These are phyloP conservation scores for Agelas oroides DNA, from an alignment of 37 sponge, comb jelly and placozoan species.

Conservation along the genomic window DNA sequence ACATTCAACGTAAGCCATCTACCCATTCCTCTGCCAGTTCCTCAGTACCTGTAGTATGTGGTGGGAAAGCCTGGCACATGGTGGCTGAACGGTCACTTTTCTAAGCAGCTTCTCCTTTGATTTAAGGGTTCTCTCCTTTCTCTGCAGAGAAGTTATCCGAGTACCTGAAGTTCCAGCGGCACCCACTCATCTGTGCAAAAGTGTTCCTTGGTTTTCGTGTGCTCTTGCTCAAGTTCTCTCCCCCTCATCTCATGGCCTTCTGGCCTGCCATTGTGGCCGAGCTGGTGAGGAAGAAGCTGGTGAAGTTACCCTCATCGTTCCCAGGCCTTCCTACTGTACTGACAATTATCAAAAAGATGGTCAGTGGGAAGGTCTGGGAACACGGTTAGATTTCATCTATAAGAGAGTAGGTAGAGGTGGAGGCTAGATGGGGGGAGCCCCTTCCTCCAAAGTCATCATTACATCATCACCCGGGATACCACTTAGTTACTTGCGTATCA, in stretches of 20 bases:
- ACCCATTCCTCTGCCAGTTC: background rate
- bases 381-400: too few species aligned
- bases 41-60: background rate
- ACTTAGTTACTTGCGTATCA: too few species aligned
- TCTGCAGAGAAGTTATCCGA: slow-evolving; percentile 57
- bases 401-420: too few species aligned
- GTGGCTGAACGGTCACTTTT: background rate
- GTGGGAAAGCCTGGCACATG: background rate
- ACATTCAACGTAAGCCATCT: slow-evolving; percentile 66
- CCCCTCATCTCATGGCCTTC: slow-evolving; percentile 70
- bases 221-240: slow-evolving; percentile 72
- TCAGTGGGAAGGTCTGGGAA: too few species aligned
- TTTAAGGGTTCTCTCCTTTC: background rate
- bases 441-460: too few species aligned
- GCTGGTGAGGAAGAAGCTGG: slow-evolving; percentile 53
- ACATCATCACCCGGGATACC: too few species aligned
- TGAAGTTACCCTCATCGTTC: too few species aligned
- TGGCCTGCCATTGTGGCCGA: slow-evolving; percentile 87
- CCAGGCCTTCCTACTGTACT: background rate
- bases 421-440: too few species aligned
- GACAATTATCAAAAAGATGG: background rate
- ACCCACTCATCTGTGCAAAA: slow-evolving; percentile 35
- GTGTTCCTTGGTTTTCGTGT: slow-evolving; percentile 80
- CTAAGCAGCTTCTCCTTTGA: background rate
- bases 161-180: slow-evolving; percentile 37